Percentiles rank a stretch among this genome's conserved stretches.
Conservation (phyloP, 2,797 vertebrate genomes). For the Neosalanx taihuensis region DNA sequence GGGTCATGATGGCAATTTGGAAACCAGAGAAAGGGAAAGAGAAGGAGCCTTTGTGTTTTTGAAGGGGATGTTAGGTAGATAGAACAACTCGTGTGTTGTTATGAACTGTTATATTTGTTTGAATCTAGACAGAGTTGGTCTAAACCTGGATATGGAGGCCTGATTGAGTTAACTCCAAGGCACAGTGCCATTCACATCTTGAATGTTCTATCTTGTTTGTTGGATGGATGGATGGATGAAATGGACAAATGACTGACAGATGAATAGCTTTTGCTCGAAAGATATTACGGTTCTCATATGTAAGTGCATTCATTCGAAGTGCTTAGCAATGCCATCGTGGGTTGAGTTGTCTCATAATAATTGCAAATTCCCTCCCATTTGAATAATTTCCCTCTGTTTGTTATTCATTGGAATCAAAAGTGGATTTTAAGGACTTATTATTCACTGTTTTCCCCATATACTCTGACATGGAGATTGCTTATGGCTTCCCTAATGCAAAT, state of each 20-base stretch:
- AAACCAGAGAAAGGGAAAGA: not conserved
- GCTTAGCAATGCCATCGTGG: constrained; percentile 64
- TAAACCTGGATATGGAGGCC: not conserved
- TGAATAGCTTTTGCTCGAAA: constrained; percentile 31
- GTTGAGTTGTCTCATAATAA: constrained; percentile 68
- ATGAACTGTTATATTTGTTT: not conserved
- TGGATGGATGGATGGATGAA: constrained; percentile 33
- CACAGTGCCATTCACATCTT: not conserved
- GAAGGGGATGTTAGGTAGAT: not conserved
- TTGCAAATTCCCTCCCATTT: constrained; percentile 67
- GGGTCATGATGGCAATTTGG: not conserved
- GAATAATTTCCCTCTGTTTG: constrained; percentile 64
- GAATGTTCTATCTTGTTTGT: not conserved
- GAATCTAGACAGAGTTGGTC: not conserved
- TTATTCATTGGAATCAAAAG: constrained; percentile 49
- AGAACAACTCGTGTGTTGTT: not conserved
- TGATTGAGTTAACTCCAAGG: not conserved
- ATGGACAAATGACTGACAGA: constrained; percentile 20
- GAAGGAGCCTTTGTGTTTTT: not conserved
- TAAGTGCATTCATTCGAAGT: constrained; percentile 57
- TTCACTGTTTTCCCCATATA: constrained; percentile 50
- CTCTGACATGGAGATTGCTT: constrained; percentile 40
- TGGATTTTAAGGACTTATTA: constrained; percentile 49
- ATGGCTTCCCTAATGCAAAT: not conserved
- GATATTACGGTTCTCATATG: constrained; percentile 54